Evolutionary conservation across 2,888 invertebrate species (phyloP).

Genomic region (Mantis religiosa): DNA sequence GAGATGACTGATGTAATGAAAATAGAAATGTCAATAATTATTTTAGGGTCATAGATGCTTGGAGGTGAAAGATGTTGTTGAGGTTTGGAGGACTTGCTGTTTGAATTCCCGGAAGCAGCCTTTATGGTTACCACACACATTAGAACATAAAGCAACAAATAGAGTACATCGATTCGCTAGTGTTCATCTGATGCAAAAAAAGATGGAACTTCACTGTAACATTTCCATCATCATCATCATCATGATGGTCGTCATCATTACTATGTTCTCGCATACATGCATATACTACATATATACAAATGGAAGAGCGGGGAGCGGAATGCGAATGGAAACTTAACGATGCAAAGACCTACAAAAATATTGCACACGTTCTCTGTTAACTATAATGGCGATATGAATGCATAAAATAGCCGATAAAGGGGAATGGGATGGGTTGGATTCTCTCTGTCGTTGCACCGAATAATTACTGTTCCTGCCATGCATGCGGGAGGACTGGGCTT

Average conservation of each 20-base stretch:
- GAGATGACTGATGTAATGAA: too few species aligned
- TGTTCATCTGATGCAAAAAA: neutral
- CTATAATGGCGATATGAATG: conserved; percentile 10
- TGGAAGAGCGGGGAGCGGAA: neutral
- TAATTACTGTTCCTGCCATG: neutral
- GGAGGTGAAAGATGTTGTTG: neutral
- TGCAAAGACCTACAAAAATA: conserved; percentile 4
- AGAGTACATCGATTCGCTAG: neutral
- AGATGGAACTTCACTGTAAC: neutral
- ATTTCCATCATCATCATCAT: neutral
- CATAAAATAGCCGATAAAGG: conserved; percentile 5
- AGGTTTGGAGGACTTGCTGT: neutral
- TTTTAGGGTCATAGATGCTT: neutral
- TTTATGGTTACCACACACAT: neutral
- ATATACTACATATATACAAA: neutral
- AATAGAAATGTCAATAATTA: neutral
- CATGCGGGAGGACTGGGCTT: neutral
- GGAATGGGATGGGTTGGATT: neutral
- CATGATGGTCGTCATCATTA: neutral
- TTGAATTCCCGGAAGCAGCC: neutral
- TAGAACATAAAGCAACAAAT: neutral
- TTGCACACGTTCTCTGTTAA: neutral
- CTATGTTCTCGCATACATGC: neutral
- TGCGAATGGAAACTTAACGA: conserved; percentile 12
- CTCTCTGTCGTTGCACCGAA: neutral